Evolutionary conservation across 2,888 invertebrate species (phyloP), one percentile per base, ranked within the genome.

Genomic region (Eilema sororculum): DNA sequence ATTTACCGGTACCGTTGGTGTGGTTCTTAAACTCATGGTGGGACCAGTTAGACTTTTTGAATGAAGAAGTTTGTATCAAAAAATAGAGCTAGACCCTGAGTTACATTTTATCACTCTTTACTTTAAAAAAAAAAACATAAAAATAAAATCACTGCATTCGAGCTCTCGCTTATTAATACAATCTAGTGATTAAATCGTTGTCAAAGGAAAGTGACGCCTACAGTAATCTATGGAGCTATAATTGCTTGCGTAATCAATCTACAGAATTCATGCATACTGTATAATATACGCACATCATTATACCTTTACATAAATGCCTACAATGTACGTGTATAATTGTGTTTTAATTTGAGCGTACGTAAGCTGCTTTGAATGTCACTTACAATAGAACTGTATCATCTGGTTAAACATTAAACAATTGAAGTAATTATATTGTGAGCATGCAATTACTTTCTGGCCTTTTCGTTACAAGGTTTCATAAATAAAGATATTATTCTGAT

Each of bases 321-420:
- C 76, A 75, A 63, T 73, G 73, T 80, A 86, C 84, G 83, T 86
- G 84, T 83, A 84, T 86, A 81, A 88, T 86, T 85, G 82, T 86
- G 78, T 85, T 83, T 86, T 69, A 86, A 87, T 87, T 86, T 81
- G 74, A 82, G 83, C 81, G 82, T 81, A 86, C 84, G 84, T 84
- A 82, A 83, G 83, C 81, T 84, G 86, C 85, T 89, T 86, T 87
- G 82, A 84, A 85, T 86, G 79, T 81, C 77, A 76, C 71, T 77
- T 73, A 81, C 79, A 82, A 84, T 83, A 85, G 76, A 75, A 71
- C 66, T 70, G 73, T 73, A 87, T 85, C 93, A 93, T 88, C 92
- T 94, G 93, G 81, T 80, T 87, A 93, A 92, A 94, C 83, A 89
- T 86, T 77, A 77, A 89, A 90, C 91, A 91, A 91, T 91, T 83